Evolutionary conservation across 1,140 invertebrate genomes (phyloP).

Genomic region (Drosophila kanapiae): DNA sequence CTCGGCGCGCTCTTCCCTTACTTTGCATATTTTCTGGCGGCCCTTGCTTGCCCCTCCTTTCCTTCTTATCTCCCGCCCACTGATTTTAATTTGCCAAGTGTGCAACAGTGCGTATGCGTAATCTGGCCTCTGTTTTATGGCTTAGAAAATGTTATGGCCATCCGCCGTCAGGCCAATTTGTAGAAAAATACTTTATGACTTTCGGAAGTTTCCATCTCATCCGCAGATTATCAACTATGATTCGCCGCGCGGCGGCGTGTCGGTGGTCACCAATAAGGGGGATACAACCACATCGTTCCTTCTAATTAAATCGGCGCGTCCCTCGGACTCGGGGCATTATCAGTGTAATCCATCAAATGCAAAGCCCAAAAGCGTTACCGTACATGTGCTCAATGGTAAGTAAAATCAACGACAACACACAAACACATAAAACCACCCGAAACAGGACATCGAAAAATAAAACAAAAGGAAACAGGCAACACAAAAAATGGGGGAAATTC

Average conservation of each 20-base stretch:
- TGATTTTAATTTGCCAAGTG: conserved; percentile 68
- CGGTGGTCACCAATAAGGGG: conserved; percentile 91
- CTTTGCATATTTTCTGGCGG: conserved; percentile 48
- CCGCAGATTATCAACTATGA: conserved; percentile 95
- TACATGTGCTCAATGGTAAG: conserved; percentile 96
- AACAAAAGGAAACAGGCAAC: conserved; percentile 12
- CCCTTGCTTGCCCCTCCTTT: background rate
- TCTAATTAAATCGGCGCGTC: conserved; percentile 90
- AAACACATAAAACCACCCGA: conserved; percentile 35
- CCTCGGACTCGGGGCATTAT: conserved; percentile 91
- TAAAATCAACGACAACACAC: conserved; percentile 83
- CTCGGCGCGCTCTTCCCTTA: conserved; percentile 45
- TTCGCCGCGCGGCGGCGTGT: conserved; percentile 92
- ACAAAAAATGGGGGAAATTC: background rate
- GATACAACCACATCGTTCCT: conserved; percentile 92
- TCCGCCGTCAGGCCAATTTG: conserved; percentile 6
- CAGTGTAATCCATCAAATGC: conserved; percentile 94
- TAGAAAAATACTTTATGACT: conserved; percentile 67
- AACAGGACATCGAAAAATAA: conserved; percentile 47
- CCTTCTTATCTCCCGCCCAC: conserved; percentile 21
- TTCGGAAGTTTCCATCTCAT: conserved; percentile 27
- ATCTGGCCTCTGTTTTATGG: conserved; percentile 72
- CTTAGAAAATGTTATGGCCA: conserved; percentile 68
- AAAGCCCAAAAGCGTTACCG: conserved; percentile 93
- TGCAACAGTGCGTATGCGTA: conserved; percentile 82